These are phyloP conservation scores for Agrochola litura DNA, from an alignment of 2,888 invertebrate species.

Conservation along the genomic window DNA sequence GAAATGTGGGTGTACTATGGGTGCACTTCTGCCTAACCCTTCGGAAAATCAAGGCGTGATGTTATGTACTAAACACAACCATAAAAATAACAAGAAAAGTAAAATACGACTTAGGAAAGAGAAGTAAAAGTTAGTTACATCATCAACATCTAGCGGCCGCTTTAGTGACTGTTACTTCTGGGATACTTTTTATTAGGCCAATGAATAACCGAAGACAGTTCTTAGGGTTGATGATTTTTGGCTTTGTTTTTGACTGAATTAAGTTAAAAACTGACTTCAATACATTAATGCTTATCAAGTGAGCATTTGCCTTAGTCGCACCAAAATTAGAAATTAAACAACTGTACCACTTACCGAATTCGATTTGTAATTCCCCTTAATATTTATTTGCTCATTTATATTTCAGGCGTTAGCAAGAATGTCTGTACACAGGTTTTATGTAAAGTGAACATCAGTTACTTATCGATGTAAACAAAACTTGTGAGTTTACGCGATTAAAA, in stretches of 20 bases:
- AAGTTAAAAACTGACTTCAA: not conserved
- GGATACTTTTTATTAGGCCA: not conserved
- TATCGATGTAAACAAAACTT: not conserved
- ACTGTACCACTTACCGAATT: not conserved
- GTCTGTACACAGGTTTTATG: not conserved
- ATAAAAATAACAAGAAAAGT: conserved; percentile 9
- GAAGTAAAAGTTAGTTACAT: no score
- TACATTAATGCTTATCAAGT: no score
- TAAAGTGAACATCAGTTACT: not conserved
- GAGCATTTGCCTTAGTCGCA: not conserved
- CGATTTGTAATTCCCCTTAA: not conserved
- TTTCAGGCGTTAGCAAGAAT: not conserved
- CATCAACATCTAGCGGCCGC: no score
- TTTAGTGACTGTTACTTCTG: no score
- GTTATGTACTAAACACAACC: not conserved
- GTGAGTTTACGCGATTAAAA: not conserved
- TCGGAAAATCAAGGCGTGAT: no score
- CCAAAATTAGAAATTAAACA: not conserved
- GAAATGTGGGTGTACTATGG: no score
- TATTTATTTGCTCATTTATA: not conserved
- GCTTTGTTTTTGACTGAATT: not conserved
- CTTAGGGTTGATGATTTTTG: not conserved
- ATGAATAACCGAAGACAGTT: not conserved
- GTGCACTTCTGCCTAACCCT: no score
- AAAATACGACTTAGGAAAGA: not conserved